Percentiles rank a stretch among this genome's conserved stretches.
These are phyloP conservation scores for Tenebrosternarchus preto DNA, from an alignment of 2,113 vertebrate species.

Conservation along the genomic window DNA sequence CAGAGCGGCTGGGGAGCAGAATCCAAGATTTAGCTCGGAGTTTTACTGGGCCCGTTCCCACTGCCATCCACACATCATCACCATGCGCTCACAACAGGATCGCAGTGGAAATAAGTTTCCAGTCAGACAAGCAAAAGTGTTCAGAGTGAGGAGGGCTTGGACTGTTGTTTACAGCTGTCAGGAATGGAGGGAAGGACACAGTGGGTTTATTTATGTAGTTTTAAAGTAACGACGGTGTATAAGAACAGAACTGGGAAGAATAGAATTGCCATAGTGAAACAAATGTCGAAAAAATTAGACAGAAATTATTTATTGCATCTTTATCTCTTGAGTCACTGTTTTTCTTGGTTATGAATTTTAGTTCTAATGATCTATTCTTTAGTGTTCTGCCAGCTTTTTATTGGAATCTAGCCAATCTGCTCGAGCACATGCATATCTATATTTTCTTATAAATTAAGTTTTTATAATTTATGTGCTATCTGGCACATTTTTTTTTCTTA, in stretches of 20 bases:
- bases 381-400: not conserved
- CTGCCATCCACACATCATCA: not conserved
- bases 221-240: conserved; percentile 1
- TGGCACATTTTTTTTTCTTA: not conserved
- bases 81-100: conserved; percentile 10
- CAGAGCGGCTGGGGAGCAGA: not conserved
- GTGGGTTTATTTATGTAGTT: not conserved
- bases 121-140: conserved; percentile 12
- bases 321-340: too few species aligned
- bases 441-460: not conserved
- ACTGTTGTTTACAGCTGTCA: conserved; percentile 34
- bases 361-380: not conserved
- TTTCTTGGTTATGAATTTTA: not conserved
- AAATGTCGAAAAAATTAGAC: too few species aligned
- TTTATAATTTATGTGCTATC: not conserved
- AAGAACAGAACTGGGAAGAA: not conserved
- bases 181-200: conserved; percentile 20
- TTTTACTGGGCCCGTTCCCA: not conserved
- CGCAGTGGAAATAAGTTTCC: not conserved
- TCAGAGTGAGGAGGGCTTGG: not conserved
- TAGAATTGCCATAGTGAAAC: not conserved
- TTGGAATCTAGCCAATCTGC: not conserved
- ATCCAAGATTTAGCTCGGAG: not conserved
- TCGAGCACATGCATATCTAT: not conserved
- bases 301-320: too few species aligned